Base-by-base conservation (phyloP, 2,797 vertebrate genomes). In the Lithobates sylvaticus region DNA sequence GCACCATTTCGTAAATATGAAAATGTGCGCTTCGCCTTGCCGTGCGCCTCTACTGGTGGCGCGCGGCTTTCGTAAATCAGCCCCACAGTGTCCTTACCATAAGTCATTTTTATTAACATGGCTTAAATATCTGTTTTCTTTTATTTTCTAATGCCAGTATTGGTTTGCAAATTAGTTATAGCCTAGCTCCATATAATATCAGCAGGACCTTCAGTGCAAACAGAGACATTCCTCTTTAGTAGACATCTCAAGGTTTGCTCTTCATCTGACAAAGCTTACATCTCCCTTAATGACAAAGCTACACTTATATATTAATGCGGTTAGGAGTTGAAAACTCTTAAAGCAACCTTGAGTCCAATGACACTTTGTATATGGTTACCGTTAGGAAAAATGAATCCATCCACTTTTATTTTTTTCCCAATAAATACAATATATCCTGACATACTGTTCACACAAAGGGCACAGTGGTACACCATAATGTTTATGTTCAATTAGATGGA, bases 211-310 rank as follows among this genome's bases (percentile, higher is more conserved):
- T 86, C 79, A 70, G 10, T 26, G 32, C 3, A 65, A 10, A 27
- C 39, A 8, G 34, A 74, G 58, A 69, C 76, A 78, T 83, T 58
- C 75, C 67, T 83, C 80, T 83, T 42, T 16, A 16, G 85, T 67
- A 86, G 85, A 86, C 81, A 68, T 67, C 85, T 87, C 81, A 87
- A 83, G 81, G 85, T 74, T 58, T 61, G 42, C 16, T 27, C 42
- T 47, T 44, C 50, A 58, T 68, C 75, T 78, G 74, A 67, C 85
- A 83, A 67, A 36, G 65, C 44, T 73, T 32, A 83, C 68, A 67
- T 86, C 67, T 86, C 68, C 65, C 69, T 39, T 39, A 39, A 39
- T 39, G 39, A 39, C 39, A 39, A 39, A 78, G 29, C n/a, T 78
- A 83, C 58, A 83, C 80, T 75, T 78, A 54, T 73, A 36, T 47